A percentile compares a stretch with the other conserved stretches of the same genome.
phyloP scores from a whole-genome alignment of 2,113 vertebrate genomes.

The Centropus bengalensis region DNA sequence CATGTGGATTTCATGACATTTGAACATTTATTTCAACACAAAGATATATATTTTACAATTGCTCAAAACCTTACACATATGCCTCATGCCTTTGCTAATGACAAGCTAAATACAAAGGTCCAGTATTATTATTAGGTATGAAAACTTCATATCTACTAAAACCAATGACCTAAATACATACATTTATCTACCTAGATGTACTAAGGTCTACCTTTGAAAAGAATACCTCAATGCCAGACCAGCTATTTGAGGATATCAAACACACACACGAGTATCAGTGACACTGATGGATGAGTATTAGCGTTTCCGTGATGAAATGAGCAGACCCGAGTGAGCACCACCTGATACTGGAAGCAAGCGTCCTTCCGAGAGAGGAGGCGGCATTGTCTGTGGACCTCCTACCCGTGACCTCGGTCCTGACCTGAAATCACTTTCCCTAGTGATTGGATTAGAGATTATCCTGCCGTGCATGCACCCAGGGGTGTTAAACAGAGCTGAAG shows the following conservation, averaged over 20 bases:
- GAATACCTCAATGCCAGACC: neutral
- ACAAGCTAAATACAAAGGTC: neutral
- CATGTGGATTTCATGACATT: neutral
- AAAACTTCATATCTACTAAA: neutral
- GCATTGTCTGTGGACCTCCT: slow-evolving; percentile 44
- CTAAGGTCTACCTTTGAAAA: neutral
- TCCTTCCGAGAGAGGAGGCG: slow-evolving; percentile 17
- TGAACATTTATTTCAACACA: neutral
- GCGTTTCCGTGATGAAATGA: slow-evolving; percentile 58
- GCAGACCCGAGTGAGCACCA: slow-evolving; percentile 46
- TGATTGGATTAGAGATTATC: slow-evolving; percentile 64
- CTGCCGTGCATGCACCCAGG: slow-evolving; percentile 46
- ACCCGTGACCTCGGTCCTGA: slow-evolving; percentile 49
- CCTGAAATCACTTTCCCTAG: slow-evolving; percentile 57
- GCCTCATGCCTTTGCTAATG: neutral
- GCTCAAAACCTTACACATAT: neutral
- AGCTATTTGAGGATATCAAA: neutral
- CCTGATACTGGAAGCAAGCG: slow-evolving; percentile 57
- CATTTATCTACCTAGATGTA: neutral
- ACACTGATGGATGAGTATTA: slow-evolving; percentile 63
- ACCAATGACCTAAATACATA: neutral
- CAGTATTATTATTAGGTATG: neutral
- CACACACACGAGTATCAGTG: neutral
- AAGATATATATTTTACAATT: neutral
- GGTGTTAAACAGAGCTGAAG: slow-evolving; percentile 50